phyloP scores from a whole-genome alignment of 2,113 vertebrate genomes.

The Tamias sibiricus region DNA sequence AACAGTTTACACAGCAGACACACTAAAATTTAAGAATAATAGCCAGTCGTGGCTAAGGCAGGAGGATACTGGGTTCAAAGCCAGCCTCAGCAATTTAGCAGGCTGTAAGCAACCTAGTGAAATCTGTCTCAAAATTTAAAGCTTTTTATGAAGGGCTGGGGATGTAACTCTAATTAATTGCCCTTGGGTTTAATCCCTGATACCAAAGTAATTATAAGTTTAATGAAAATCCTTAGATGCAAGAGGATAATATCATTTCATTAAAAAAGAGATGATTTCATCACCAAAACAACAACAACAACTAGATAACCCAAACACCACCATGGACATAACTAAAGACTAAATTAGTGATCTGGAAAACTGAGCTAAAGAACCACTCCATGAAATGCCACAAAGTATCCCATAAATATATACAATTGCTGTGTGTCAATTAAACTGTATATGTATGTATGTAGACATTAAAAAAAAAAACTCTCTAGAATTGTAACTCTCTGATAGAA shows the following conservation, averaged over 20 bases:
- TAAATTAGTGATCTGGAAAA: neutral
- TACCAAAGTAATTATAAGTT: no score
- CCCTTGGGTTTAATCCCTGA: no score
- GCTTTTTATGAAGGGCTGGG: no score
- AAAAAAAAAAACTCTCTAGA: neutral
- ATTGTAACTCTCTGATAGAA: rapidly evolving
- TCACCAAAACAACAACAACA: neutral
- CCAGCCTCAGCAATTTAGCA: no score
- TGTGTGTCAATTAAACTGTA: neutral
- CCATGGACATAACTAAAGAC: neutral
- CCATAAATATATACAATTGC: neutral
- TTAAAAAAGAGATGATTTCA: neutral
- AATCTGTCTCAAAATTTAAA: no score
- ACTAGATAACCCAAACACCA: neutral
- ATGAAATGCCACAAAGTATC: neutral
- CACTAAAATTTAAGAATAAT: neutral
- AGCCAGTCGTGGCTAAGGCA: no score
- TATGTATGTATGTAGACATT: no score
- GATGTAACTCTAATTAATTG: no score
- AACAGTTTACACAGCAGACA: neutral
- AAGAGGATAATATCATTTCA: neutral
- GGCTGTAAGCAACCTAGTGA: no score
- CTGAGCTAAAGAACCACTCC: neutral
- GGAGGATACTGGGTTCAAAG: no score
- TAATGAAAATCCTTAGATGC: neutral